Evolutionary conservation across 2,113 vertebrate species (phyloP).

Genomic region (Melanerpes formicivorus): DNA sequence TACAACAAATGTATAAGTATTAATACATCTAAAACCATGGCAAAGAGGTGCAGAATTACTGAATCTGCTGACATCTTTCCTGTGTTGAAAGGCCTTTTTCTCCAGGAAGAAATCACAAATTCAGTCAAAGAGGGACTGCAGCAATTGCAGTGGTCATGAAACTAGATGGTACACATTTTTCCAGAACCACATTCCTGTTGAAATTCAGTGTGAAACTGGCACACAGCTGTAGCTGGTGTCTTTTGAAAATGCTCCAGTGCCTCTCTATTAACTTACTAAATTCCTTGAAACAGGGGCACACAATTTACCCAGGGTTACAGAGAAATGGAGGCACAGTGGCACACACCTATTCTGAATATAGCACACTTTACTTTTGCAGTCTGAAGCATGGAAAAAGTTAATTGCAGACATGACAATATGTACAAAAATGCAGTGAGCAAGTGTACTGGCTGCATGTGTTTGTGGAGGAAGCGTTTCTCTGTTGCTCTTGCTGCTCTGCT

Average conservation of each 20-base stretch:
- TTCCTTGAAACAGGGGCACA: neutral
- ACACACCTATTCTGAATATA: neutral
- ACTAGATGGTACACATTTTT: neutral
- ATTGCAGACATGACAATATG: neutral
- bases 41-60: neutral
- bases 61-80: neutral
- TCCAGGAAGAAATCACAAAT: neutral
- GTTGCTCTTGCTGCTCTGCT: neutral
- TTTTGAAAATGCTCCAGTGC: neutral
- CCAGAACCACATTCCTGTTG: neutral
- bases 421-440: neutral
- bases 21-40: neutral
- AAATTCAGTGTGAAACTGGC: neutral
- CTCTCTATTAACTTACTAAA: neutral
- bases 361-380: neutral
- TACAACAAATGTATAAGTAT: neutral
- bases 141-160: neutral
- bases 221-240: neutral
- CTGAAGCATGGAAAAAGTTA: neutral
- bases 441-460: neutral
- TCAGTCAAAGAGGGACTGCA: neutral
- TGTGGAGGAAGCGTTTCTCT: neutral
- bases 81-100: neutral
- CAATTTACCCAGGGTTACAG: neutral
- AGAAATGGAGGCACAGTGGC: neutral